Evolutionary conservation across 2,113 vertebrate genomes (phyloP).

Genomic region (Podilymbus podiceps): DNA sequence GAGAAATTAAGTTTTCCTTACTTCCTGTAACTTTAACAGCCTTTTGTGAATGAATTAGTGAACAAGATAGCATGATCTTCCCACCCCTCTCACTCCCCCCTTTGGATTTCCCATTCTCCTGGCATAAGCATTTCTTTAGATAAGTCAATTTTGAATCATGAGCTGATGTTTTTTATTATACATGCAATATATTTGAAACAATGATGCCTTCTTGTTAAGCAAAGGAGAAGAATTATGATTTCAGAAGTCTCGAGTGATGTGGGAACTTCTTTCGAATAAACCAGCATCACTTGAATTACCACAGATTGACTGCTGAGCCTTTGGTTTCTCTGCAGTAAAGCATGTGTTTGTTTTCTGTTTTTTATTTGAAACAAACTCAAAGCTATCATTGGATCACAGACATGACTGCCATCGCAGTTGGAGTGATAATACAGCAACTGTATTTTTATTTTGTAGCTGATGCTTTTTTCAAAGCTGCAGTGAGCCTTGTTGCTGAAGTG

Average conservation of each 20-base stretch:
- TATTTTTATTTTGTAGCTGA: slow-evolving; percentile 80
- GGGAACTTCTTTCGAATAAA: not conserved
- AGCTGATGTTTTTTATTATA: not conserved
- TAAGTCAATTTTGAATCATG: not conserved
- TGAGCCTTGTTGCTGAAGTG: slow-evolving; percentile 89
- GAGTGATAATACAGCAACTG: not conserved
- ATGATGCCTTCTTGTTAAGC: not conserved
- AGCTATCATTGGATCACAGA: not conserved
- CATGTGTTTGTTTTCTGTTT: not conserved
- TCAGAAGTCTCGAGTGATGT: not conserved
- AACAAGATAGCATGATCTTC: not conserved
- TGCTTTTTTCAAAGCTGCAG: slow-evolving; percentile 93
- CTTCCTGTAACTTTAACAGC: not conserved
- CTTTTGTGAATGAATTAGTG: not conserved
- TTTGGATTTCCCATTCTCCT: not conserved
- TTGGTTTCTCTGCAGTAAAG: not conserved
- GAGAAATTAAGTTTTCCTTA: not conserved
- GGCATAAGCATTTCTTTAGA: not conserved
- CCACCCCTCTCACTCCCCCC: rapidly evolving
- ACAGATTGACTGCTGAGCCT: not conserved
- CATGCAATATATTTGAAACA: not conserved
- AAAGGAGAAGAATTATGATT: not conserved
- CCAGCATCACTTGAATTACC: not conserved
- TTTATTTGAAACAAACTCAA: not conserved
- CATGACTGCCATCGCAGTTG: not conserved